These are phyloP conservation scores for Nyctereutes procyonoides DNA, from an alignment of 2,113 vertebrate genomes.

Conservation along the genomic window DNA sequence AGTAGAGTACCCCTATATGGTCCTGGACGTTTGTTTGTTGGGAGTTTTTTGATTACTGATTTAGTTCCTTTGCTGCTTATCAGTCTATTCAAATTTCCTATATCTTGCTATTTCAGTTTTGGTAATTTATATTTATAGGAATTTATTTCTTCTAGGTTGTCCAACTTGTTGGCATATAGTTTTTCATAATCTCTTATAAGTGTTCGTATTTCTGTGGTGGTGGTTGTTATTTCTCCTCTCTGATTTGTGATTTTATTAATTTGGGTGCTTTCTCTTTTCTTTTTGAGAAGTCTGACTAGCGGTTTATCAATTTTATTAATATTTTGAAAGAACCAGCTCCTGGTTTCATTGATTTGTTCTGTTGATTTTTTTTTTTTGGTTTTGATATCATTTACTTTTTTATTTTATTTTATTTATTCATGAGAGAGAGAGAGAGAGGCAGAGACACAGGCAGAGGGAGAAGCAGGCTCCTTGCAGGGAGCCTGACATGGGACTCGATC, in stretches of 20 bases:
- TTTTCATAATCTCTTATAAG: not conserved
- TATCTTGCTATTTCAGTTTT: not conserved
- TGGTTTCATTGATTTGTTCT: not conserved
- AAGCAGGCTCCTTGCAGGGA: too few relatives aligned
- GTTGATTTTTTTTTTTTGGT: not conserved
- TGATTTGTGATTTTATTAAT: not conserved
- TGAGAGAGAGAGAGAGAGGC: too few relatives aligned
- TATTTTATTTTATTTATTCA: too few relatives aligned
- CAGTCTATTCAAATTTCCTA: not conserved
- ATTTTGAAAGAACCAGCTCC: not conserved
- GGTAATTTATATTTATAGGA: not conserved
- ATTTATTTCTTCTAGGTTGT: not conserved
- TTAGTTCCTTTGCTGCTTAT: not conserved
- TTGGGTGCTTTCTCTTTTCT: not conserved
- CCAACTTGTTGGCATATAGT: not conserved
- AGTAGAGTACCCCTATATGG: not conserved
- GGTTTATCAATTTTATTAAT: not conserved
- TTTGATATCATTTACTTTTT: not conserved
- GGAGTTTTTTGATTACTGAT: not conserved
- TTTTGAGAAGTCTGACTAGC: not conserved
- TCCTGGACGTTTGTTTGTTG: not conserved
- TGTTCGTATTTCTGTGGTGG: not conserved
- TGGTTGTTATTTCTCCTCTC: not conserved
- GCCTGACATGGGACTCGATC: too few relatives aligned
- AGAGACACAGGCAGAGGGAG: too few relatives aligned